phyloP scores from a whole-genome alignment of 2,797 vertebrate species.

The Lacerta viridis region DNA sequence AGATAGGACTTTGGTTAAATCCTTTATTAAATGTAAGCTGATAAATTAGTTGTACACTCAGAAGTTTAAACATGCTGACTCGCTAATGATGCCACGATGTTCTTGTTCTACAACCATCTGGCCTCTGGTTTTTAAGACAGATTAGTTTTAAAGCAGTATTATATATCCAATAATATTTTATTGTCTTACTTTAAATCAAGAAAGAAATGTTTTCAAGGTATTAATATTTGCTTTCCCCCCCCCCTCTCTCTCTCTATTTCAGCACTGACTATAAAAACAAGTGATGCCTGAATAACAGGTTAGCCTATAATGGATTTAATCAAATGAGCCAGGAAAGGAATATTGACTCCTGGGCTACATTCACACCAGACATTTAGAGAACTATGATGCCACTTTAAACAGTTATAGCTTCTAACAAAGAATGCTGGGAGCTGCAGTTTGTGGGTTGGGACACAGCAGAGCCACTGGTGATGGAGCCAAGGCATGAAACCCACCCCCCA shows the following conservation, averaged over 20 bases:
- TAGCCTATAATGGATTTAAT: not conserved
- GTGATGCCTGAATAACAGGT: too few species aligned
- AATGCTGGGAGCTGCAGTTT: not conserved
- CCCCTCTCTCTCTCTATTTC: constrained; percentile 13
- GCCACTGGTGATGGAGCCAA: too few species aligned
- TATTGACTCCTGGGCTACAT: not conserved
- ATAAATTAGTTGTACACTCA: constrained; percentile 14
- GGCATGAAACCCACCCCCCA: too few species aligned
- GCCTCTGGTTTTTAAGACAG: not conserved
- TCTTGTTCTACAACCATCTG: constrained; percentile 9
- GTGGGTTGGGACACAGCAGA: not conserved
- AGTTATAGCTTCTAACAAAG: too few species aligned
- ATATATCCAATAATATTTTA: constrained; percentile 18
- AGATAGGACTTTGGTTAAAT: not conserved
- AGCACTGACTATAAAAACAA: not conserved
- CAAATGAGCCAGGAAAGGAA: not conserved
- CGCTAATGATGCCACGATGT: constrained; percentile 17
- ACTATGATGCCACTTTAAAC: too few species aligned
- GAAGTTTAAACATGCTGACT: constrained; percentile 1
- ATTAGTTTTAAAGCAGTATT: constrained; percentile 21
- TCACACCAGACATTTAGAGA: too few species aligned
- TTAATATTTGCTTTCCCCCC: not conserved
- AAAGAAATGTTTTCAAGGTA: not conserved
- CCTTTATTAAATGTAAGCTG: constrained; percentile 28
- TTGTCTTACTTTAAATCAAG: constrained; percentile 19